Percentiles rank a stretch among this genome's conserved stretches.
Evolutionary conservation across 2,888 invertebrate species (phyloP).

Genomic region (Metallyticus violacea): DNA sequence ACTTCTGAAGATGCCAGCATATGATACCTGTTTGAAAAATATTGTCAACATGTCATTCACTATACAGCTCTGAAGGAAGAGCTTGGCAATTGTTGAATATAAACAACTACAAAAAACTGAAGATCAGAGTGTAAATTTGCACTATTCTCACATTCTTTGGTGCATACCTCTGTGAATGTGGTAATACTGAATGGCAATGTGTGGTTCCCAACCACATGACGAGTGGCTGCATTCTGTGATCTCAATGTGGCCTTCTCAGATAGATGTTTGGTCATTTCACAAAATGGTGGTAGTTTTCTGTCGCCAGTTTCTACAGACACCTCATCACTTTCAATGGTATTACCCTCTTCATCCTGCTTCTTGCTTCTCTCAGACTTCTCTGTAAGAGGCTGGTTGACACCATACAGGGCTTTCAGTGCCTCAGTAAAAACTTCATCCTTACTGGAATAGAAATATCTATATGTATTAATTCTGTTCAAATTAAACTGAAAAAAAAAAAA

Average conservation of each 20-base stretch:
- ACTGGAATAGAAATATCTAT: conserved; percentile 48
- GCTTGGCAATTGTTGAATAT: no score
- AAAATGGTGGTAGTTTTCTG: conserved; percentile 24
- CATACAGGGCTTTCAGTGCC: conserved; percentile 72
- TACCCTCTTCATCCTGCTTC: conserved; percentile 39
- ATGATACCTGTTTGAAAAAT: no score
- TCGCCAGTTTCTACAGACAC: not conserved
- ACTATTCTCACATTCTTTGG: no score
- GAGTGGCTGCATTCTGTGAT: conserved; percentile 4
- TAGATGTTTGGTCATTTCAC: conserved; percentile 28
- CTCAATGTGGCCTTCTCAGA: not conserved
- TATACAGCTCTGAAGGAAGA: no score
- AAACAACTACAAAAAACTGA: no score
- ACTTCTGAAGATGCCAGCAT: no score
- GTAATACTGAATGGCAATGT: conserved; percentile 21
- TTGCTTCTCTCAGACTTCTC: conserved; percentile 41
- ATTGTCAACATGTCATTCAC: no score
- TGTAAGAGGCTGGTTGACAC: conserved; percentile 39
- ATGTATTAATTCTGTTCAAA: no score
- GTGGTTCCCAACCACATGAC: conserved; percentile 7
- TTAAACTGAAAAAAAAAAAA: no score
- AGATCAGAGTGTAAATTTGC: no score
- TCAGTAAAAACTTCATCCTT: conserved; percentile 74
- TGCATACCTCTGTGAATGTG: conserved; percentile 6
- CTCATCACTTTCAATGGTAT: not conserved